Conservation (phyloP, 2,888 invertebrate genomes). For the Rotaria magnacalcarata region DNA sequence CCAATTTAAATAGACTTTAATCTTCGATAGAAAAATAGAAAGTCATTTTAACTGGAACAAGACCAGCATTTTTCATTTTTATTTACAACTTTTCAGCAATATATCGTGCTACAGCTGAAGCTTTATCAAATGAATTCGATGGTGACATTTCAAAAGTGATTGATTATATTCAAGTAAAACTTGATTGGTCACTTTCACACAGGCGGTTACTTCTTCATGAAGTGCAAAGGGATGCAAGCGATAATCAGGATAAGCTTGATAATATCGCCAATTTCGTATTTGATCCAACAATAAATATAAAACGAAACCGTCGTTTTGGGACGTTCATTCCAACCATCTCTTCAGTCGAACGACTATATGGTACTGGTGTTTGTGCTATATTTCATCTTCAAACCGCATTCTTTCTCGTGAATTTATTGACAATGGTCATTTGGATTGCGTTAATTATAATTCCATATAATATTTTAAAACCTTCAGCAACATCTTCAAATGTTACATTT, state of each 20-base stretch:
- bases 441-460: background rate
- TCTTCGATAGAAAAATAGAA: too few species aligned
- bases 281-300: background rate
- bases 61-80: too few species aligned
- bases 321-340: background rate
- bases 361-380: background rate
- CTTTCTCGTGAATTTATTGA: background rate
- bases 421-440: background rate
- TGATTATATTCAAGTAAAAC: background rate
- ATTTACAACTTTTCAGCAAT: background rate
- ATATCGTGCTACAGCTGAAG: background rate
- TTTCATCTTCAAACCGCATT: background rate
- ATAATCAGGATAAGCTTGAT: background rate
- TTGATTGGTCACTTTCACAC: slow-evolving; percentile 9
- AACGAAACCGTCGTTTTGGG: background rate
- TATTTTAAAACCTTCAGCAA: background rate
- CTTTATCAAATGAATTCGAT: background rate
- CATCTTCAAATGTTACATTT: background rate
- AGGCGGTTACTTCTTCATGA: background rate
- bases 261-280: background rate
- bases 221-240: background rate
- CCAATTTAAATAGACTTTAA: too few species aligned
- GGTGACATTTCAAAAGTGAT: background rate
- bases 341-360: slow-evolving; percentile 8
- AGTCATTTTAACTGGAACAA: too few species aligned